Conservation (phyloP, 37 sponge, comb jelly and placozoan species). For the Cliona cf. orientalis region DNA sequence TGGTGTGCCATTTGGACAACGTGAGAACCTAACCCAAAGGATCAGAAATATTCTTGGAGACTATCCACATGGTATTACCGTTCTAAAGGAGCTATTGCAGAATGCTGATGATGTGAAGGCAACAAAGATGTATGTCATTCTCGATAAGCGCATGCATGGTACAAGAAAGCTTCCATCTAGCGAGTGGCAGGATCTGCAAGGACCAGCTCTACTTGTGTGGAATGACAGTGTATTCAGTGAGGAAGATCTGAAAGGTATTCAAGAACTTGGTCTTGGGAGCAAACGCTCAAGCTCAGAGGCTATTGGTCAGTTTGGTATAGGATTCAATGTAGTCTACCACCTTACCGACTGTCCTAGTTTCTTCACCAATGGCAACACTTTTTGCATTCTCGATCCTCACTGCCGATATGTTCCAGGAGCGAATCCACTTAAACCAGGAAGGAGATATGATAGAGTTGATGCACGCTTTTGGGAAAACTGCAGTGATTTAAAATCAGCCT, state of each 20-base stretch:
- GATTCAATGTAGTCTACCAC: slow-evolving; percentile 84
- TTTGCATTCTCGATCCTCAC: slow-evolving; percentile 78
- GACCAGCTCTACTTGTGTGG: slow-evolving; percentile 64
- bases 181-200: slow-evolving; percentile 57
- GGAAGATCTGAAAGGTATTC: slow-evolving; percentile 70
- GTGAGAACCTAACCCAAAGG: slow-evolving; percentile 44
- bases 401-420: slow-evolving; percentile 26
- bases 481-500: slow-evolving; percentile 19
- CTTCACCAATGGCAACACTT: slow-evolving; percentile 49
- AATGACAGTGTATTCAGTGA: slow-evolving; percentile 57
- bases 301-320: slow-evolving; percentile 83
- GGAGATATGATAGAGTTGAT: slow-evolving; percentile 16
- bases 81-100: slow-evolving; percentile 71
- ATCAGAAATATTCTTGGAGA: slow-evolving; percentile 47
- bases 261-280: slow-evolving; percentile 65
- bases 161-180: neutral
- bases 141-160: slow-evolving; percentile 58
- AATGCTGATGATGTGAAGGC: slow-evolving; percentile 88
- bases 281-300: slow-evolving; percentile 48
- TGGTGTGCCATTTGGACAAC: slow-evolving; percentile 54
- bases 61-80: slow-evolving; percentile 42
- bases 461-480: slow-evolving; percentile 20
- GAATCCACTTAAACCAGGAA: slow-evolving; percentile 13
- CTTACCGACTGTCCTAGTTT: slow-evolving; percentile 82
- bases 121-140: slow-evolving; percentile 64